Percentiles rank a stretch among this genome's conserved stretches.
phyloP scores from a whole-genome alignment of 2,888 invertebrate genomes.

The Hirtodrosophila alboralis region DNA sequence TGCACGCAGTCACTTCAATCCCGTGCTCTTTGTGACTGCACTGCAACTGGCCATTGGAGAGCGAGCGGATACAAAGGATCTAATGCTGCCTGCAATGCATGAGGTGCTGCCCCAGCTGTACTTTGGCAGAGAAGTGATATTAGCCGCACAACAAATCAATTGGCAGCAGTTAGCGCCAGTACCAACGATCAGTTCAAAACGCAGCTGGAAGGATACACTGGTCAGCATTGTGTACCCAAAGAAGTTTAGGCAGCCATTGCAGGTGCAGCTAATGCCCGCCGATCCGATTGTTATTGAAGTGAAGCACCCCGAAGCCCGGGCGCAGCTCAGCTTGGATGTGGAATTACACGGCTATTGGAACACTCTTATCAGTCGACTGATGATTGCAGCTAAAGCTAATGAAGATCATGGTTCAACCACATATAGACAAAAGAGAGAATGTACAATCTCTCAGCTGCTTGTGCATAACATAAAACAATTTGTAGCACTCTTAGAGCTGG shows the following conservation, averaged over 20 bases:
- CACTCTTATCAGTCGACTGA: constrained; percentile 47
- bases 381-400: constrained; percentile 27
- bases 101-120: constrained; percentile 91
- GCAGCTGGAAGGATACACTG: constrained; percentile 46
- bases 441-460: constrained; percentile 7
- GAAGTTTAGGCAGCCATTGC: not conserved
- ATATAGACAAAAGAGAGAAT: not conserved
- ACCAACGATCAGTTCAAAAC: constrained; percentile 11
- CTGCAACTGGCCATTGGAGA: constrained; percentile 88
- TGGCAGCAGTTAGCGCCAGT: constrained; percentile 57
- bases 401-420: not conserved
- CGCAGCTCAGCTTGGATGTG: constrained; percentile 50
- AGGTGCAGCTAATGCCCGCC: constrained; percentile 16
- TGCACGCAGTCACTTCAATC: constrained; percentile 89
- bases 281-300: constrained; percentile 50
- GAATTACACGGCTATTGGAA: constrained; percentile 66
- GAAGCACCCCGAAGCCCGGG: constrained; percentile 4
- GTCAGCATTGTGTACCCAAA: constrained; percentile 6
- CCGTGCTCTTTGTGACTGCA: constrained; percentile 90
- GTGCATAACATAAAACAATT: constrained; percentile 56
- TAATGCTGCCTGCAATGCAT: constrained; percentile 89
- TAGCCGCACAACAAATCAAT: constrained; percentile 47
- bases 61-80: constrained; percentile 87
- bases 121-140: constrained; percentile 85
- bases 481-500: constrained; percentile 50